Evolutionary conservation across 2,797 vertebrate genomes (phyloP).

Genomic region (Phoebastria nigripes): DNA sequence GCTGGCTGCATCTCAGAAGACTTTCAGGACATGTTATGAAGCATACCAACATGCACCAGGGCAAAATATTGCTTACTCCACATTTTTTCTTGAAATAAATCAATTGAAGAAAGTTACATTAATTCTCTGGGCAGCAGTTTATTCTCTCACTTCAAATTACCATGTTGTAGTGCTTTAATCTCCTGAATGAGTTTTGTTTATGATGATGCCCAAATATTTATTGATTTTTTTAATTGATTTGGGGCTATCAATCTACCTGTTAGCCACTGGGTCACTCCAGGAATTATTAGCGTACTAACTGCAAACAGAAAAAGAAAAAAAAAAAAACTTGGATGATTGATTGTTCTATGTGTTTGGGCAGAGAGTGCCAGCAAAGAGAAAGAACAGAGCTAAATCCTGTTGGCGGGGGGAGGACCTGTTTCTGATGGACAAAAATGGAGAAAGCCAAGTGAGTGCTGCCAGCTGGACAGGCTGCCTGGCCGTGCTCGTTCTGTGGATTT

Average conservation of each 20-base stretch:
- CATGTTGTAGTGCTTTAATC: slow-evolving; percentile 39
- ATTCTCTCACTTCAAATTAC: slow-evolving; percentile 67
- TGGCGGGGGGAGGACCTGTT: background rate
- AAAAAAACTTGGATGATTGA: background rate
- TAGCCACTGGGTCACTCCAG: background rate
- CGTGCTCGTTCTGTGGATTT: fast-evolving
- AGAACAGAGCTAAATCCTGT: background rate
- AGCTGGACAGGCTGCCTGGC: background rate
- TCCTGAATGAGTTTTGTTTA: slow-evolving; percentile 69
- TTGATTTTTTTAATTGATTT: slow-evolving; percentile 38
- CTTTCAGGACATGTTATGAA: background rate
- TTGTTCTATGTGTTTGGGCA: background rate
- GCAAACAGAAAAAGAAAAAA: background rate
- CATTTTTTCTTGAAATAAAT: slow-evolving; percentile 46
- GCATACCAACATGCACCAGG: background rate
- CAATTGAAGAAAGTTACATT: slow-evolving; percentile 58
- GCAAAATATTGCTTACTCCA: slow-evolving; percentile 48
- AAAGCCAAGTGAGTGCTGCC: background rate
- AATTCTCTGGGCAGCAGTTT: slow-evolving; percentile 60
- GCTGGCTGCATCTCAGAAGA: background rate
- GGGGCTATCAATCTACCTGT: background rate
- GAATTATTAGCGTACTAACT: background rate
- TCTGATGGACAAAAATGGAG: background rate
- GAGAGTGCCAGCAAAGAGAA: background rate
- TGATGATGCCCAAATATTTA: slow-evolving; percentile 50